Conservation (phyloP, 1,140 invertebrate species). For the Bombus haemorrhoidalis region DNA sequence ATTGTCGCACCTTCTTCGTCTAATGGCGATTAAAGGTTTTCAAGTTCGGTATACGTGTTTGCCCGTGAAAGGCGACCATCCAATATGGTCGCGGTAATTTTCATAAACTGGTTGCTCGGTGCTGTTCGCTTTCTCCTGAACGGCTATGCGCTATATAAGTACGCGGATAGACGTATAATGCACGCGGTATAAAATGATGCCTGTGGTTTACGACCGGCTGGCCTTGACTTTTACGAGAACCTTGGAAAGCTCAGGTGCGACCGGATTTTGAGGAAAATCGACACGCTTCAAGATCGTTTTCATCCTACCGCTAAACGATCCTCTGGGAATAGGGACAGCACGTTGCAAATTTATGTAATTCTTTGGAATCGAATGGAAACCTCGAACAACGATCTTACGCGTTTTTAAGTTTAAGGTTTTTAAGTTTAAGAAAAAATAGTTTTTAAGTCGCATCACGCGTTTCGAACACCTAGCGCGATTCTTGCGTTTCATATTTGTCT, state of each 20-base stretch:
- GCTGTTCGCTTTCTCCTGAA: constrained; percentile 56
- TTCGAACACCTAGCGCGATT: too few species aligned
- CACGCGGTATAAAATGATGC: constrained; percentile 12
- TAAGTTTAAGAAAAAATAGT: too few species aligned
- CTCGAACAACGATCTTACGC: too few species aligned
- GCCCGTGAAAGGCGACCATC: constrained; percentile 25
- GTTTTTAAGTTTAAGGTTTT: too few species aligned
- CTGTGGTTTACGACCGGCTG: constrained; percentile 40
- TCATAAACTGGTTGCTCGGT: constrained; percentile 44
- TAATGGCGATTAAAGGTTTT: constrained; percentile 25
- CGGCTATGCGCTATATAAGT: neutral
- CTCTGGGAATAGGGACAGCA: neutral
- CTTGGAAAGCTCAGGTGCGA: constrained; percentile 17
- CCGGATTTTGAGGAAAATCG: constrained; percentile 34
- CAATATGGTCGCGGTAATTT: constrained; percentile 34
- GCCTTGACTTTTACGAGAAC: constrained; percentile 62
- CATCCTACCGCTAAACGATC: neutral
- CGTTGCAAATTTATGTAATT: neutral
- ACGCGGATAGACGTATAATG: constrained; percentile 2
- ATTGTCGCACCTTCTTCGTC: constrained; percentile 1
- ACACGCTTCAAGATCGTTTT: constrained; percentile 16
- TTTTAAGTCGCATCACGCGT: too few species aligned
- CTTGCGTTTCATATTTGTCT: too few species aligned
- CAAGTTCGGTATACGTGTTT: neutral
- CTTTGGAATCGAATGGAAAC: neutral